Evolutionary conservation across 2,888 invertebrate genomes (phyloP), one percentile per base, ranked within the genome.

Genomic region (Chydorus sphaericus): DNA sequence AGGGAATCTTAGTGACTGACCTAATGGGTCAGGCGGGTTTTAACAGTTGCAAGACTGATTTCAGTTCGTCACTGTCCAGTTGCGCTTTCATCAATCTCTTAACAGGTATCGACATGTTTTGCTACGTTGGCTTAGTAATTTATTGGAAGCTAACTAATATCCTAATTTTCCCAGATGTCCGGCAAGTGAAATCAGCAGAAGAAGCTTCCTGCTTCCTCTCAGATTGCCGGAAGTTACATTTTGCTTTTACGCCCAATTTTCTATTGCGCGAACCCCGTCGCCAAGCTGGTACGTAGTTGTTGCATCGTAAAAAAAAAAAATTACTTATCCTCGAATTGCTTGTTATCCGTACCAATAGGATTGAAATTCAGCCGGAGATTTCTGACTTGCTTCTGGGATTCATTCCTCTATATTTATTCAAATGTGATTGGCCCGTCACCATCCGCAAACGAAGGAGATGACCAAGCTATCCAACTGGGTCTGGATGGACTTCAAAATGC

Each of bases 401-500:
- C 88, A 0, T 85, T 92, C 77, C 82, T 93, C 58, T 83, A 85
- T 16, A 88, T 94, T 1, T 71, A 44, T 44, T 44, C 44, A 6
- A 44, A 44, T 44, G n/a, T n/a, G n/a, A n/a, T n/a, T n/a, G 44
- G 44, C 8, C 26, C 28, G 6, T 44, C 44, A 23, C 44, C 26
- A n/a, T 26, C 44, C 26, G 23, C 44, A 14, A 44, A 23, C 26
- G 44, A 44, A 51, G 66, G 66, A 58, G 77, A 81, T 11, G 76
- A 81, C 62, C 89, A 91, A 63, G 87, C 89, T 4, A 85, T 90
- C 28, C 85, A 88, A 57, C 78, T 85, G 62, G 86, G 90, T 62
- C 75, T 94, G 57, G 90, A 91, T 68, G 91, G 91, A 16, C 73
- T 94, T 26, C 92, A 92, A 68, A 87, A 82, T 77, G 91, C 92